Evolutionary conservation across 1,140 invertebrate genomes (phyloP), one percentile per base, ranked within the genome.

Genomic region (Scaptomyza montana): DNA sequence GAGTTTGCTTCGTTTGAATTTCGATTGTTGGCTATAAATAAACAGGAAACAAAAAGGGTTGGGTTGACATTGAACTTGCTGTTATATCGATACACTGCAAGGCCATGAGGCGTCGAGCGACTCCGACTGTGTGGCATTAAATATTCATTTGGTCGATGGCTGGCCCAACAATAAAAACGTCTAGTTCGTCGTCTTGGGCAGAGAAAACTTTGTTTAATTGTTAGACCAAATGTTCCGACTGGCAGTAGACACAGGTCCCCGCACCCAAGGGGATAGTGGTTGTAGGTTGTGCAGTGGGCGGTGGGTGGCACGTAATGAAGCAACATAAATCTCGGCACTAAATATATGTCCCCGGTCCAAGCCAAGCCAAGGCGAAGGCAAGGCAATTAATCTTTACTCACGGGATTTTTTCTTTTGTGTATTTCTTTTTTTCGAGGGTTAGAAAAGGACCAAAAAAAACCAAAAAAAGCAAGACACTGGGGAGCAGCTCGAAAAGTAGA

Each of bases 281-380:
- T 36, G 39, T 43, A 2, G 39, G 9, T 12, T 10, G 25, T 6
- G 49, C 13, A 21, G 36, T 39, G 25, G 5, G 49, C 19, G 30
- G 36, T 33, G 21, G 43, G 41, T 12, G 36, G 55, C 28, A 43
- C 54, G 68, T 82, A 86, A 86, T 86, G 82, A 86, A 87, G 82
- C 78, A 21, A 87, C 82, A 86, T 86, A 86, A 86, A 86, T 86
- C 82, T 86, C 82, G 70, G 75, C 82, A 86, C 82, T 82, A 86
- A 86, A 86, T 86, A 87, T 86, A 87, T 86, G 78, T 85, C 78
- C 81, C 74, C 71, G 68, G 59, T 53, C 49, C 65, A 21, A 60
- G 53, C 49, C 65, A 21, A 60, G 53, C 49, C 65, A 19, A 60
- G 57, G 57, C 39, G 74, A 67, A 72, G 66, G 66, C 66, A 53